phyloP scores from a whole-genome alignment of 2,888 invertebrate genomes.

The Melieria picta region DNA sequence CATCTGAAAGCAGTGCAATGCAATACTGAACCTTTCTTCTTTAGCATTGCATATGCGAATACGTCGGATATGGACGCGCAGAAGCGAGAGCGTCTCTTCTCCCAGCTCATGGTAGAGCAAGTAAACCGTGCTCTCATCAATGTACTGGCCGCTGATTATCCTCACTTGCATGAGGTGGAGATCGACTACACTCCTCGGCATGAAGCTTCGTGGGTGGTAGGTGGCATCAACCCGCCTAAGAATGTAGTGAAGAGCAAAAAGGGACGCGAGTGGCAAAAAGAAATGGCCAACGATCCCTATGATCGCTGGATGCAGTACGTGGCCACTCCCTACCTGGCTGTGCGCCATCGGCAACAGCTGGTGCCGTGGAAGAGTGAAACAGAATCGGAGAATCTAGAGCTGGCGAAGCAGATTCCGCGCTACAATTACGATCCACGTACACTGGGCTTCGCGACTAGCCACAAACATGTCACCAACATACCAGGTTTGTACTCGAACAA shows the following conservation, averaged over 20 bases:
- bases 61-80: slow-evolving; percentile 38
- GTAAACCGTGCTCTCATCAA: slow-evolving; percentile 76
- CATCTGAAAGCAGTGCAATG: not conserved
- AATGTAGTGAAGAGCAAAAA: slow-evolving; percentile 65
- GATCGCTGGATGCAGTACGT: slow-evolving; percentile 77
- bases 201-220: slow-evolving; percentile 88
- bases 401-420: slow-evolving; percentile 67
- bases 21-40: slow-evolving; percentile 14
- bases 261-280: slow-evolving; percentile 64
- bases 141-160: slow-evolving; percentile 69
- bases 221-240: slow-evolving; percentile 74
- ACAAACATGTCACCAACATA: slow-evolving; percentile 76
- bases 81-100: slow-evolving; percentile 52
- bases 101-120: slow-evolving; percentile 70
- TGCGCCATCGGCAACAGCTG: slow-evolving; percentile 77
- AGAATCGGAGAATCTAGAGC: slow-evolving; percentile 69
- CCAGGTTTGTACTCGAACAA: slow-evolving; percentile 70
- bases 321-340: slow-evolving; percentile 74
- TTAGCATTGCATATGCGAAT: slow-evolving; percentile 50
- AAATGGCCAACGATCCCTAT: slow-evolving; percentile 69
- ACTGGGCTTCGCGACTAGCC: slow-evolving; percentile 70
- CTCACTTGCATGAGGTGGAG: slow-evolving; percentile 72
- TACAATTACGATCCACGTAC: slow-evolving; percentile 72
- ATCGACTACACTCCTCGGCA: slow-evolving; percentile 81
- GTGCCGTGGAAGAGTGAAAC: slow-evolving; percentile 71